These are phyloP conservation scores for Machaerirhynchus nigripectus DNA, from an alignment of 2,113 vertebrate genomes.

Conservation along the genomic window DNA sequence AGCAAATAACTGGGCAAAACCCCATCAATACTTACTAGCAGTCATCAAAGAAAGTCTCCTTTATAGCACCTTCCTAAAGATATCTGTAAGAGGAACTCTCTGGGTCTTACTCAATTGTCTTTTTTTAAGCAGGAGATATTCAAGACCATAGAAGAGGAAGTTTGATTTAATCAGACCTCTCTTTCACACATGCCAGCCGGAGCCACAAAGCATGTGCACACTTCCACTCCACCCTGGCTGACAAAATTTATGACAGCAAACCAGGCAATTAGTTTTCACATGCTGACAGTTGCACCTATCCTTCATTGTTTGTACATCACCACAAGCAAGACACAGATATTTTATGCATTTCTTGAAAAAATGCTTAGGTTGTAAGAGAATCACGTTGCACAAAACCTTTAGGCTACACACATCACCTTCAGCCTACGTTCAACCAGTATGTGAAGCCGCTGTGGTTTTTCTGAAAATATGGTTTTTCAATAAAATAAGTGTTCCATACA, in stretches of 20 bases:
- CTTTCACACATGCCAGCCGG: neutral
- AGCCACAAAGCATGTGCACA: neutral
- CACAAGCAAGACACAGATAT: neutral
- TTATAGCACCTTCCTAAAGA: neutral
- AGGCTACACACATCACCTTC: neutral
- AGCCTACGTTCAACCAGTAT: neutral
- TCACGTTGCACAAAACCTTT: neutral
- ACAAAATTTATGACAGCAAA: slow-evolving; percentile 24
- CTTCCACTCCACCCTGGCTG: neutral
- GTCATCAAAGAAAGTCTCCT: neutral
- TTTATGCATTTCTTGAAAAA: neutral
- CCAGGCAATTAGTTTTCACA: neutral
- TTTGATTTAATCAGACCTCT: slow-evolving; percentile 6
- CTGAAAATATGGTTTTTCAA: neutral
- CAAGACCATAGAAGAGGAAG: slow-evolving; percentile 7
- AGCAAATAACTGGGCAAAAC: neutral
- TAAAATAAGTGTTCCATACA: neutral
- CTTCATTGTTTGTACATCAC: neutral
- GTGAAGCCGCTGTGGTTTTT: neutral
- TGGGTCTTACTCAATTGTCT: neutral
- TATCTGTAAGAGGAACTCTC: neutral
- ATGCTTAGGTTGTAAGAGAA: neutral
- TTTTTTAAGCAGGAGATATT: neutral
- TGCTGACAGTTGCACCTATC: neutral
- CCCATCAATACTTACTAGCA: neutral